A percentile compares a stretch with the other conserved stretches of the same genome.
These are phyloP conservation scores for Pristionchus arcanus DNA, from an alignment of 2,888 invertebrate species.

Conservation along the genomic window DNA sequence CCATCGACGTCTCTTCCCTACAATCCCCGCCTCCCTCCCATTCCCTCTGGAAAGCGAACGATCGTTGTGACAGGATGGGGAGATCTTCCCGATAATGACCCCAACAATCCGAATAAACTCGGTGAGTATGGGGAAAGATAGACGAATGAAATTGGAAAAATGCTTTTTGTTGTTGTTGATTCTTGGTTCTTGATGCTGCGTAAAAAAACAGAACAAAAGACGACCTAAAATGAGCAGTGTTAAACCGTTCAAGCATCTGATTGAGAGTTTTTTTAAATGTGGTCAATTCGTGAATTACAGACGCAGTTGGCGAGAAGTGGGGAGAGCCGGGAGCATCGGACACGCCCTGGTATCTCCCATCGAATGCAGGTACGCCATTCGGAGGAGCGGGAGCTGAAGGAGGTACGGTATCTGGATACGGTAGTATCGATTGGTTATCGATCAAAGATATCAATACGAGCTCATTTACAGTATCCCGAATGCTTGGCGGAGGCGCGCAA, in stretches of 20 bases:
- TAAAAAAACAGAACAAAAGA: too few relatives aligned
- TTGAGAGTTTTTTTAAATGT: neutral
- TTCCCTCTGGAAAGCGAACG: conserved; percentile 63
- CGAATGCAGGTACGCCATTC: conserved; percentile 49
- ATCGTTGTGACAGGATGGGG: conserved; percentile 72
- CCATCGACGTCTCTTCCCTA: conserved; percentile 31
- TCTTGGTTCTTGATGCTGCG: too few relatives aligned
- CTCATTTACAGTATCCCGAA: conserved; percentile 44
- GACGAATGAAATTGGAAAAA: too few relatives aligned
- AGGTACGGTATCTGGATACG: conserved; percentile 12
- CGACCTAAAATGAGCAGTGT: too few relatives aligned
- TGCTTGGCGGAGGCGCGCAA: conserved; percentile 43
- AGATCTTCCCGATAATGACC: conserved; percentile 71
- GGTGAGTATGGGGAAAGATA: conserved; percentile 54
- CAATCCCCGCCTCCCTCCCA: conserved; percentile 59
- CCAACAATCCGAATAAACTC: conserved; percentile 68
- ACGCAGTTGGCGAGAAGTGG: conserved; percentile 62
- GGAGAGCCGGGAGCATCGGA: conserved; percentile 61
- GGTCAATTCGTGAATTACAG: neutral
- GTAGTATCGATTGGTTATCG: neutral
- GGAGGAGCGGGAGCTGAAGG: conserved; percentile 47
- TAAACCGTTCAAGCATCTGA: too few relatives aligned
- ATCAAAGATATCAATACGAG: neutral
- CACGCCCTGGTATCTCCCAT: conserved; percentile 68
- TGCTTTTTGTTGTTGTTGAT: too few relatives aligned